A percentile compares a stretch with the other conserved stretches of the same genome.
Evolutionary conservation across 2,888 invertebrate species (phyloP).

Genomic region (Escarpia spicata): DNA sequence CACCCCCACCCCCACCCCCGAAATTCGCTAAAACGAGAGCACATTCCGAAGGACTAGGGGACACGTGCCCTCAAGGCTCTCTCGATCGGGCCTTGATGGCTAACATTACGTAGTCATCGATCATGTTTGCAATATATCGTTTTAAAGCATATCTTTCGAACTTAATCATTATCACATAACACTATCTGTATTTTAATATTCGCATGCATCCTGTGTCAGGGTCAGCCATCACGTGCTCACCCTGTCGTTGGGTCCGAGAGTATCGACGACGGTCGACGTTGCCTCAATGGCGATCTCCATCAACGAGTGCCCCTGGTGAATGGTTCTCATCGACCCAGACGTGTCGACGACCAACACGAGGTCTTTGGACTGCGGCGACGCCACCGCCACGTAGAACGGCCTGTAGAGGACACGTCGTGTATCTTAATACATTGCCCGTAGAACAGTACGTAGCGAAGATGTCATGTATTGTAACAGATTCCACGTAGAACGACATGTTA

Average conservation of each 20-base stretch:
- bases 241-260: not conserved
- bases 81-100: too few relatives aligned
- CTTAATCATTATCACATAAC: too few relatives aligned
- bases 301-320: not conserved
- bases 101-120: too few relatives aligned
- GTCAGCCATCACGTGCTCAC: not conserved
- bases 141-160: too few relatives aligned
- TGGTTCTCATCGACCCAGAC: not conserved
- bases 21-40: too few relatives aligned
- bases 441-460: not conserved
- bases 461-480: not conserved
- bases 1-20: too few relatives aligned
- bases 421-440: not conserved
- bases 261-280: not conserved
- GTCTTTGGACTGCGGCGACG: not conserved
- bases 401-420: not conserved
- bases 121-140: too few relatives aligned
- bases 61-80: too few relatives aligned
- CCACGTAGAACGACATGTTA: not conserved
- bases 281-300: slow-evolving; percentile 12
- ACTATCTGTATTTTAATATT: too few relatives aligned
- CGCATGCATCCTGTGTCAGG: not conserved
- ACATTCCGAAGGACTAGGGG: too few relatives aligned
- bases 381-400: slow-evolving; percentile 5
- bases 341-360: not conserved